Evolutionary conservation across 2,113 vertebrate genomes (phyloP), one percentile per base, ranked within the genome.

Genomic region (Microcebus tavaratra): DNA sequence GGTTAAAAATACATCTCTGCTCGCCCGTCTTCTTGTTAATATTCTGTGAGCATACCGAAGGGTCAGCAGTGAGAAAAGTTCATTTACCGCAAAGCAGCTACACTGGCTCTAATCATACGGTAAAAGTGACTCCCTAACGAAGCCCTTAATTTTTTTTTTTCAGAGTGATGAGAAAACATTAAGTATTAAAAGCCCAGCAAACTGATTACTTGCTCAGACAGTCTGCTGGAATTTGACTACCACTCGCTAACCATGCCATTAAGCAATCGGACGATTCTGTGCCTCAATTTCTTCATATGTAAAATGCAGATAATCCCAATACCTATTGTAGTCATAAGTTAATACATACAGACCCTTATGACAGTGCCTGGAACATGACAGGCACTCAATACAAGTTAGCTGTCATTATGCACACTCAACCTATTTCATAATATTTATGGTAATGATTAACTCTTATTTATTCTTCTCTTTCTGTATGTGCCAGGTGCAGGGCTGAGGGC

Each of bases 1-100:
- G 31, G 68, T 68, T 93, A 86, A 85, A 96, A 91, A 96, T 85
- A 85, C 34, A 79, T 36, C 85, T 36, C 45, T 61, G 68, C 79
- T 91, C 65, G 10, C 55, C 20, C 39, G 36, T 17, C 61, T 72
- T 67, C 79, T 87, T 50, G n/a, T 81, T 90, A 92, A 70, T 45
- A 88, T 55, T 84, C 82, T 72, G 4, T 10, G 50, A 55, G 15
- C 31, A 42, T 72, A 25, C 73, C 34, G 75, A 67, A 23, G n/a
- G 14, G 23, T 12, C 79, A 45, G 42, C n/a, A 42, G 84, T 21
- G 67, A 68, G 42, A 48, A 95, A 94, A 68, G 81, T 76, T 92
- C 70, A 57, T 61, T 72, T 55, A 21, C 23, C 82, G 29, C 4
- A 11, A 0, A 73, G 83, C 34, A 36, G 50, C 59, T 68, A 48